phyloP scores from a whole-genome alignment of 37 sponge, comb jelly and placozoan species.

The Axinella damicornis region DNA sequence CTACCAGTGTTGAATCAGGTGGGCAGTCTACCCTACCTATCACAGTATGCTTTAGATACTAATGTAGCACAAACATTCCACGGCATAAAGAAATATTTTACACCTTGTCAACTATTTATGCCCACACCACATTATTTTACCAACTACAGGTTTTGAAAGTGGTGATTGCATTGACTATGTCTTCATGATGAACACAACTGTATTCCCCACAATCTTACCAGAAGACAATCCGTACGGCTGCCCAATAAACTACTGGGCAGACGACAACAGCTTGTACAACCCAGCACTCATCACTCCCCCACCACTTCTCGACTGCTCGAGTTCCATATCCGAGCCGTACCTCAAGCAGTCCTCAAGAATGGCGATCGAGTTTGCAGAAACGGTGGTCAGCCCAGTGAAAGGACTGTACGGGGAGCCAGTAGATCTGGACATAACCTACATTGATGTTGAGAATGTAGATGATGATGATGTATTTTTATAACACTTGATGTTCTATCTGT shows the following conservation, averaged over 20 bases:
- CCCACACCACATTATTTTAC: neutral
- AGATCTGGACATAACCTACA: neutral
- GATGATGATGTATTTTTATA: conserved; percentile 34
- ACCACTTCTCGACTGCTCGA: conserved; percentile 16
- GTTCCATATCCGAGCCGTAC: conserved; percentile 72
- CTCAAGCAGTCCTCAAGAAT: conserved; percentile 41
- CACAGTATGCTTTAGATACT: no score
- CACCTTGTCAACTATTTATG: no score
- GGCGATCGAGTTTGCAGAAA: neutral
- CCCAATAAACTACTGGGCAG: conserved; percentile 42
- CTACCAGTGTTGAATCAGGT: conserved; percentile 27
- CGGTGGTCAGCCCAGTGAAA: no score
- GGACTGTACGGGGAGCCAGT: neutral
- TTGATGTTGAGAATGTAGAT: no score
- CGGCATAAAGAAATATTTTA: no score
- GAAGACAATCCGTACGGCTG: conserved; percentile 4
- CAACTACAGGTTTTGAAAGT: conserved; percentile 31
- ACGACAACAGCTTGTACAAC: conserved; percentile 68
- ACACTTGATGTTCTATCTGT: neutral
- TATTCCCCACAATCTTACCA: neutral
- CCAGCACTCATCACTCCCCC: conserved; percentile 46
- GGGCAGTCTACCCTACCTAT: no score
- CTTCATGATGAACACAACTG: neutral
- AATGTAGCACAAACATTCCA: no score
- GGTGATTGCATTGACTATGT: neutral